A percentile compares a stretch with the other conserved stretches of the same genome.
Conservation (phyloP, 2,888 invertebrate species). For the Psylliodes chrysocephalus region DNA sequence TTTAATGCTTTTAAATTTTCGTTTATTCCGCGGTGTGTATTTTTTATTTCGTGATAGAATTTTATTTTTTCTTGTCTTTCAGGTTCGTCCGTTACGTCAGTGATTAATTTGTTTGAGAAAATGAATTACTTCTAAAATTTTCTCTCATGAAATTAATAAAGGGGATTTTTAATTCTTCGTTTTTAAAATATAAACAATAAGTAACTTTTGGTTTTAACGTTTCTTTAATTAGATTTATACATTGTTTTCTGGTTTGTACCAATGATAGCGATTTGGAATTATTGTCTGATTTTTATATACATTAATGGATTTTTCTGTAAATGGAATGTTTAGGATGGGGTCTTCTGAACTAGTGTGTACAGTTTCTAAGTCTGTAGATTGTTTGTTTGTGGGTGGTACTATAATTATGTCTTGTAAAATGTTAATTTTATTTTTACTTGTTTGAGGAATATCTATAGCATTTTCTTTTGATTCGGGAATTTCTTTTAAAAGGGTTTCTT, state of each 20-base stretch:
- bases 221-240: background rate
- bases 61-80: slow-evolving; percentile 28
- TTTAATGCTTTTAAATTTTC: background rate
- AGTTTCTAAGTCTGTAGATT: slow-evolving; percentile 10
- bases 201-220: background rate
- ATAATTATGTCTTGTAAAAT: too few species aligned
- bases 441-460: too few species aligned
- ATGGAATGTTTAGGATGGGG: background rate
- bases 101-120: background rate
- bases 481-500: too few species aligned
- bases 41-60: slow-evolving; percentile 41
- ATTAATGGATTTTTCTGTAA: background rate
- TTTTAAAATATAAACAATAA: background rate
- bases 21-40: slow-evolving; percentile 35
- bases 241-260: background rate
- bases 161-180: background rate
- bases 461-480: too few species aligned
- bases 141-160: background rate
- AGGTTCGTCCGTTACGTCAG: slow-evolving; percentile 1
- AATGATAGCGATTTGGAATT: background rate
- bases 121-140: background rate
- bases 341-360: slow-evolving; percentile 10
- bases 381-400: too few species aligned
- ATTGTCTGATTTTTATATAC: slow-evolving; percentile 8
- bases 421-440: too few species aligned